phyloP scores from a whole-genome alignment of 2,888 invertebrate species.

The Ormyrus thymus region DNA sequence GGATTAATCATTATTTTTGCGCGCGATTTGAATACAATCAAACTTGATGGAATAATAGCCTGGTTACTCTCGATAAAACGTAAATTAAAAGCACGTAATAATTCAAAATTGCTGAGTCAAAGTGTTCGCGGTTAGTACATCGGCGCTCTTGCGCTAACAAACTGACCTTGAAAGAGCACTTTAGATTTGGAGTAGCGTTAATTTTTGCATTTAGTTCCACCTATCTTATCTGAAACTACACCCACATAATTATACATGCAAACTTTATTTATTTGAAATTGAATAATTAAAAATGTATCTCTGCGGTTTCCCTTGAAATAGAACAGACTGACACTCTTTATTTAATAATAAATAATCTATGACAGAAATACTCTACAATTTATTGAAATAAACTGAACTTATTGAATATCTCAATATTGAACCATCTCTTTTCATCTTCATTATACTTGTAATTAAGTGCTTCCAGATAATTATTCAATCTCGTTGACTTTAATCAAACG shows the following conservation, averaged over 20 bases:
- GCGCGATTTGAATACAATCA: constrained; percentile 13
- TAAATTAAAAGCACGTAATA: too few species aligned
- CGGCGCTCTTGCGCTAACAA: too few species aligned
- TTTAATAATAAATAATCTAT: background rate
- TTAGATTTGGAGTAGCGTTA: background rate
- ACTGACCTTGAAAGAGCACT: background rate
- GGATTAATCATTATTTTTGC: constrained; percentile 2
- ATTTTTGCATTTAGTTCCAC: constrained; percentile 18
- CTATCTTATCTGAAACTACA: background rate
- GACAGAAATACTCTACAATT: too few species aligned
- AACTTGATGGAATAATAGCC: background rate
- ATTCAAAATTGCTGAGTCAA: too few species aligned
- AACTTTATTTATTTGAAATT: background rate
- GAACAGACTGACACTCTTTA: background rate
- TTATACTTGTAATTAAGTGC: constrained; percentile 19
- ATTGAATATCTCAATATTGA: background rate
- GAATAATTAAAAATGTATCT: constrained; percentile 1
- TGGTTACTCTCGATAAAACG: too few species aligned
- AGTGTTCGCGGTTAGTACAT: too few species aligned
- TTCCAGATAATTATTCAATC: constrained; percentile 37
- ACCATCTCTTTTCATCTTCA: constrained; percentile 20
- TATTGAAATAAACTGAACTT: background rate
- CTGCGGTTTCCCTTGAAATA: background rate
- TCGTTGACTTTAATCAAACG: constrained; percentile 15
- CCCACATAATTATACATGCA: constrained; percentile 25